Evolutionary conservation across 2,797 vertebrate species (phyloP).

Genomic region (Tokudaia tokunoshimensis): DNA sequence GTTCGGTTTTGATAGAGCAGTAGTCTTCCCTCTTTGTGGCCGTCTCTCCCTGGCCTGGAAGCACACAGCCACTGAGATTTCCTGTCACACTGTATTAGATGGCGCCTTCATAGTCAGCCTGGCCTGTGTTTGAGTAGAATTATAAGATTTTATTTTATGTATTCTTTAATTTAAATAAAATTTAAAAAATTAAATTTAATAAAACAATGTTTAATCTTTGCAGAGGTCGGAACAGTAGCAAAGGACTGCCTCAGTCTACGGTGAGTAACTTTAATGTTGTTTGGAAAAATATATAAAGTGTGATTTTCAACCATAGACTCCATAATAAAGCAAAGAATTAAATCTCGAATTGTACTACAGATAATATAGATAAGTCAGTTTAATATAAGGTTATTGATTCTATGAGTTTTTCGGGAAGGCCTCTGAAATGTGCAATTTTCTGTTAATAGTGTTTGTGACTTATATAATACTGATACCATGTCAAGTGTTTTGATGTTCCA

Average conservation of each 20-base stretch:
- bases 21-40: background rate
- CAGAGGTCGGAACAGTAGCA: slow-evolving; percentile 97
- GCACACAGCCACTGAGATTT: background rate
- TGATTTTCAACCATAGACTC: slow-evolving; percentile 33
- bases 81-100: background rate
- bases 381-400: slow-evolving; percentile 8
- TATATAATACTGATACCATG: background rate
- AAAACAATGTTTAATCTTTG: slow-evolving; percentile 85
- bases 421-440: slow-evolving; percentile 20
- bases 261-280: slow-evolving; percentile 90
- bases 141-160: slow-evolving; percentile 48
- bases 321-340: slow-evolving; percentile 3
- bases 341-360: background rate
- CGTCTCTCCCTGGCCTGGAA: background rate
- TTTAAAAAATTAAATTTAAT: background rate
- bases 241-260: slow-evolving; percentile 93
- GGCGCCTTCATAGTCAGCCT: background rate
- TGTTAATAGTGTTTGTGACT: slow-evolving; percentile 62
- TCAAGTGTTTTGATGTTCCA: background rate
- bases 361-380: background rate
- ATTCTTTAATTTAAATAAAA: slow-evolving; percentile 1
- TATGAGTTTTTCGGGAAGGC: background rate
- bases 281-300: slow-evolving; percentile 54
- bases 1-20: background rate
- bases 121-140: slow-evolving; percentile 24